Percentiles rank a stretch among this genome's conserved stretches.
Conservation (phyloP, 1,140 invertebrate species). For the Atta colombica region DNA sequence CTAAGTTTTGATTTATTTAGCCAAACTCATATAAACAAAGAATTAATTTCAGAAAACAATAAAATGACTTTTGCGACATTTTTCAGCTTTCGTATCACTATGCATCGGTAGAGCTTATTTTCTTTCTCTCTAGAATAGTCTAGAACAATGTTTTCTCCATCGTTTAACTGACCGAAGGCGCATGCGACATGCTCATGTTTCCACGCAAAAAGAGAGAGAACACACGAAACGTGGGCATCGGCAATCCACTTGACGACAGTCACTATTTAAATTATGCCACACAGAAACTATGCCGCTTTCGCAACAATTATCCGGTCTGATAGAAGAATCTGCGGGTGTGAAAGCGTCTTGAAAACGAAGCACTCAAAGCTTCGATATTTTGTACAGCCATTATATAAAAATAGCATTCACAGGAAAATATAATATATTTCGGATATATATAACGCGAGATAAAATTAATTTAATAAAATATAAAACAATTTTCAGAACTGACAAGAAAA, state of each 20-base stretch:
- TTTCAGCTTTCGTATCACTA: slow-evolving; percentile 11
- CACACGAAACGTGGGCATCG: slow-evolving; percentile 34
- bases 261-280: slow-evolving; percentile 73
- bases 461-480: background rate
- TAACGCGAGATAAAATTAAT: background rate
- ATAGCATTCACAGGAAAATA: background rate
- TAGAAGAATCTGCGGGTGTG: slow-evolving; percentile 65
- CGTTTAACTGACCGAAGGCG: slow-evolving; percentile 29
- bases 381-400: background rate
- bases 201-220: slow-evolving; percentile 15
- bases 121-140: slow-evolving; percentile 56
- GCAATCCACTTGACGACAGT: slow-evolving; percentile 67
- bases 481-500: background rate
- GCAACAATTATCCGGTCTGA: slow-evolving; percentile 73
- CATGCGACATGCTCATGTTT: background rate
- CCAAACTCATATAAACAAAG: background rate
- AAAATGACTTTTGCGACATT: background rate
- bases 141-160: slow-evolving; percentile 57
- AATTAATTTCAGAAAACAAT: slow-evolving; percentile 6
- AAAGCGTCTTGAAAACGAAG: slow-evolving; percentile 64
- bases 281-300: slow-evolving; percentile 75
- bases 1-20: background rate
- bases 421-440: background rate
- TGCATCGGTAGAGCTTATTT: slow-evolving; percentile 30
- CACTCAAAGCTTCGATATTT: background rate